Evolutionary conservation across 2,797 vertebrate genomes (phyloP).

Genomic region (Enteromius afrohamiltoni): DNA sequence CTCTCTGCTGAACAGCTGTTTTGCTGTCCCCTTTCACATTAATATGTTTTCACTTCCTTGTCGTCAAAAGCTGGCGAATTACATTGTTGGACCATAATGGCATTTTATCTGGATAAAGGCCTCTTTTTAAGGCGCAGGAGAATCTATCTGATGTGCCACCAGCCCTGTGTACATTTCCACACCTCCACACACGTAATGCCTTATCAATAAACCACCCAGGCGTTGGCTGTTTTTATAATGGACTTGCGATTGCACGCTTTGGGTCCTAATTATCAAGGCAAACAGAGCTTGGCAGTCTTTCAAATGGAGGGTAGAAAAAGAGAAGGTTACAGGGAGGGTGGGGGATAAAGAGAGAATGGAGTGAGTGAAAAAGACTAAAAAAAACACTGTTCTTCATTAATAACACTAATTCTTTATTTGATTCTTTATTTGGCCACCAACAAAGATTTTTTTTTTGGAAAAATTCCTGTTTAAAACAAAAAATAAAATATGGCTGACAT

Average conservation of each 20-base stretch:
- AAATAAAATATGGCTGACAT: not conserved
- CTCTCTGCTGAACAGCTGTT: slow-evolving; percentile 40
- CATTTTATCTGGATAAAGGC: slow-evolving; percentile 72
- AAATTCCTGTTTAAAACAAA: not conserved
- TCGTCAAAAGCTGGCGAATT: slow-evolving; percentile 66
- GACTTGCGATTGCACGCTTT: slow-evolving; percentile 76
- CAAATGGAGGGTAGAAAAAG: slow-evolving; percentile 60
- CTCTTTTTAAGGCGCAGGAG: slow-evolving; percentile 54
- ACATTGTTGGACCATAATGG: slow-evolving; percentile 71
- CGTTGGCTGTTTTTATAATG: slow-evolving; percentile 84
- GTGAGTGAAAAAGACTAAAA: slow-evolving; percentile 57
- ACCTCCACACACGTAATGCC: slow-evolving; percentile 78
- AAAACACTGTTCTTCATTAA: slow-evolving; percentile 49
- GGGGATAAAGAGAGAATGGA: slow-evolving; percentile 61
- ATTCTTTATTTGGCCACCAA: slow-evolving; percentile 3
- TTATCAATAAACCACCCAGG: slow-evolving; percentile 83
- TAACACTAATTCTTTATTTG: slow-evolving; percentile 46
- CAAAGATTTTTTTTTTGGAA: not conserved
- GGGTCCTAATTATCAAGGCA: slow-evolving; percentile 81
- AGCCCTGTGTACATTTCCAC: slow-evolving; percentile 68
- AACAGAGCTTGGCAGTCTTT: slow-evolving; percentile 77
- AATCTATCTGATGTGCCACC: slow-evolving; percentile 73
- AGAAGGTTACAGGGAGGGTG: slow-evolving; percentile 36
- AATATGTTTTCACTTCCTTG: slow-evolving; percentile 59
- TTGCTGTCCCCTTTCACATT: slow-evolving; percentile 53